Evolutionary conservation across 2,888 invertebrate genomes (phyloP), one percentile per base, ranked within the genome.

Genomic region (Ernsta delagoae): DNA sequence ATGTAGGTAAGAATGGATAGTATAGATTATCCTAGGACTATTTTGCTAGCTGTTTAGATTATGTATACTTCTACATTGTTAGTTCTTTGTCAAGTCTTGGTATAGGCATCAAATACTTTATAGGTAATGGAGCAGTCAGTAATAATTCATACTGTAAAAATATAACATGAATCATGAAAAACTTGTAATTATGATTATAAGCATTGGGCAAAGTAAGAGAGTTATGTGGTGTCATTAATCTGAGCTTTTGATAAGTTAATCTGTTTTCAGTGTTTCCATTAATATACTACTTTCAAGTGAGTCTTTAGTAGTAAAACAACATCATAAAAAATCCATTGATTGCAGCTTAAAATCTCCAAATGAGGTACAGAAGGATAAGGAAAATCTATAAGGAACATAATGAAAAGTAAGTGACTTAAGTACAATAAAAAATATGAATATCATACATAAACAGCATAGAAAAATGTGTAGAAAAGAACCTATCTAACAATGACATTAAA

Each of bases 131-230:
- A 53, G 24, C 9, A 24, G 24, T 24, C 53, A 24, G 4, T 24
- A 53, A 24, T 24, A 53, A 53, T 53, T 8, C 53, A 53, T 53
- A 53, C 24, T 53, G 53, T 53, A 53, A 53, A 53, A 53, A 53
- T 24, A 53, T 53, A 24, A 53, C 53, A 53, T 4, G 8, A 50
- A 24, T 24, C 0, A 53, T 16, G 53, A 24, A 9, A 24, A 31
- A 31, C 31, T 31, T 31, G 31, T 31, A 31, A 31, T 31, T n/a
- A n/a, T n/a, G 2, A 31, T 31, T 2, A 4, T 31, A 31, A 31
- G 31, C 2, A 3, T 31, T 31, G 31, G 31, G 31, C 31, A 31
- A 50, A 16, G 50, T 50, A 50, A 16, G 50, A 16, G 3, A 16
- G 16, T 50, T 16, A 6, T 50, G 50, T 50, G 2, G 31, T 7